Base-by-base conservation (phyloP, 2,113 vertebrate genomes). In the Saccopteryx leptura region DNA sequence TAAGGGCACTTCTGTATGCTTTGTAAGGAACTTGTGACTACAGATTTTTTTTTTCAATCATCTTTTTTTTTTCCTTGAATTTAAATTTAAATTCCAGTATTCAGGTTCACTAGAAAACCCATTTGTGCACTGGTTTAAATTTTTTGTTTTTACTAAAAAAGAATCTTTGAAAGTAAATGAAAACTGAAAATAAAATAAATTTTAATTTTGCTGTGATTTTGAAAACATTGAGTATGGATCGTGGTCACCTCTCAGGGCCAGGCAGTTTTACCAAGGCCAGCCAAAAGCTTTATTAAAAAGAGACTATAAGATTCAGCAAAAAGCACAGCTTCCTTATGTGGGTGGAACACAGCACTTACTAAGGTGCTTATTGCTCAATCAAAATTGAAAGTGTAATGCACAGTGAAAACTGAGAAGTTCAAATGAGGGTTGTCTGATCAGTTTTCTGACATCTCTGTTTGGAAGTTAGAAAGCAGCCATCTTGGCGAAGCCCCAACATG, bases 1-100 rank as follows among this genome's bases (percentile, higher is more conserved):
- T 93, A 69, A 95, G 58, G 48, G 48, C 21, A 60, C n/a, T 83
- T 85, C n/a, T 76, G n/a, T 39, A 1, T 50, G 56, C 19, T 60
- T 65, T 82, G 92, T 17, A 89, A 84, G 61, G 68, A 95, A 63
- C 74, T 56, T 75, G 56, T 66, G 81, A 78, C 78, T 63, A 15
- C 11, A 88, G 66, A 18, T 24, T 21, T 33, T 72, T 15, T 12
- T 11, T 66, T 71, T 31, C 19, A 74, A 9, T 84, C n/a, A 60
- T 68, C 50, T 90, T 46, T 60, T 17, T 54, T 28, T 26, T 71
- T 60, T 19, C 19, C 10, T 78, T 91, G 28, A 74, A 76, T 69
- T 79, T n/a, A 75, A 74, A 76, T 69, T 79, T n/a, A 75, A 72
- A 5, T 82, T 84, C 80, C 31, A 9, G 31, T 72, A 60, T 89